Conservation (phyloP, 2,888 invertebrate species). For the Belgica antarctica region DNA sequence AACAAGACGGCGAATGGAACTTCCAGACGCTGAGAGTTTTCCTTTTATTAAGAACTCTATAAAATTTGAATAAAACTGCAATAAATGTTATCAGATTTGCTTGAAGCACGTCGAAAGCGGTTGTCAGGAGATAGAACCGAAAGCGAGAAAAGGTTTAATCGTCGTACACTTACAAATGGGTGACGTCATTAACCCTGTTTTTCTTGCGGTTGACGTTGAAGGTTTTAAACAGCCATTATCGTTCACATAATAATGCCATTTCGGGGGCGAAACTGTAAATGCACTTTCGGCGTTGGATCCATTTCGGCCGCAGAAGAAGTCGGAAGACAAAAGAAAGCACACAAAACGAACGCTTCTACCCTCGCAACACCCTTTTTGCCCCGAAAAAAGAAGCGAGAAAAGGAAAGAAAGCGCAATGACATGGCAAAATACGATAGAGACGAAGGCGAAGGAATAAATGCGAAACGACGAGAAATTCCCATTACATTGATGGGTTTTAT, state of each 20-base stretch:
- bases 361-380: not conserved
- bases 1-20: not conserved
- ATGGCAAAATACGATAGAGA: conserved; percentile 36
- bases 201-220: no score
- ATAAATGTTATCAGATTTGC: conserved; percentile 43
- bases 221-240: conserved; percentile 35
- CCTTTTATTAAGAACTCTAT: conserved; percentile 23
- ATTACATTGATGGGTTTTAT: conserved; percentile 43
- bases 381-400: no score
- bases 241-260: conserved; percentile 41
- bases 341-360: conserved; percentile 9
- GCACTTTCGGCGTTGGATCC: conserved; percentile 20
- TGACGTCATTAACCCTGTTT: conserved; percentile 41
- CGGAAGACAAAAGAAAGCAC: conserved; percentile 13
- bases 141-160: conserved; percentile 37
- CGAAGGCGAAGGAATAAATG: conserved; percentile 25
- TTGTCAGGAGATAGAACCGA: no score
- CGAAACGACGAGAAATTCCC: conserved; percentile 30
- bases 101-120: conserved; percentile 5
- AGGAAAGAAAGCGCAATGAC: conserved; percentile 33
- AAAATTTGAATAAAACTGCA: conserved; percentile 43
- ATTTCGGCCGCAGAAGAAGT: not conserved
- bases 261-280: conserved; percentile 20
- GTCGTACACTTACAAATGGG: conserved; percentile 15
- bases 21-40: not conserved